Evolutionary conservation across 37 sponge, comb jelly and placozoan genomes (phyloP), one percentile per base, ranked within the genome.

Genomic region (Halichondria panicea): DNA sequence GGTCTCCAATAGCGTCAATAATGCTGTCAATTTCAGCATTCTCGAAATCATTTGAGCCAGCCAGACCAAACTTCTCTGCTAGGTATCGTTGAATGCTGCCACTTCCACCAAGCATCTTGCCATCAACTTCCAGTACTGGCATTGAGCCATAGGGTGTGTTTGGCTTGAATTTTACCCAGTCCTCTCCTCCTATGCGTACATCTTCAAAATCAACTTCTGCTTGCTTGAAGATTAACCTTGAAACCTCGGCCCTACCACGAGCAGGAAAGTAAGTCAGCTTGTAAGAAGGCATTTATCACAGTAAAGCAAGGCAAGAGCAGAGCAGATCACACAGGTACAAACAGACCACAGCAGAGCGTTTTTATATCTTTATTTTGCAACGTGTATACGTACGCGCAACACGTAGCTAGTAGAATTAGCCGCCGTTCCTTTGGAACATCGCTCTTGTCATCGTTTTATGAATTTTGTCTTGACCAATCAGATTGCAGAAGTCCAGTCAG

Each of bases 101-200:
- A 38, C 53, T 78, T 0, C 89, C 84, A 12, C 80, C 80, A 18
- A 89, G n/a, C 45, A 63, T 25, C 63, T 89, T 89, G 0, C 89
- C 89, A 52, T 89, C 89, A 12, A 83, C 69, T 5, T 89, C 84
- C 46, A 89, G 63, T 1, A 83, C 80, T 9, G 89, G 89, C 22
- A 89, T 3, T 12, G 38, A 8, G 22, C 80, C 89, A 45, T 66
- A 83, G 0, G 89, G 89, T 0, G 80, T 74, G 3, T 67, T 83
- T 36, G 79, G 80, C 43, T 83, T 89, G 37, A 72, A 57, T 24
- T 48, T 42, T 18, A 42, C 39, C 84, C 84, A 89, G 5, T 67
- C 74, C 32, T 74, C 67, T 22, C 1, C 21, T 42, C 19, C 57
- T 4, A 86, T 7, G 12, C 86, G 73, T 4, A 55, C 41, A 68